Base-by-base conservation (phyloP, 1,140 invertebrate species). In the Ditylenchus dipsaci region DNA sequence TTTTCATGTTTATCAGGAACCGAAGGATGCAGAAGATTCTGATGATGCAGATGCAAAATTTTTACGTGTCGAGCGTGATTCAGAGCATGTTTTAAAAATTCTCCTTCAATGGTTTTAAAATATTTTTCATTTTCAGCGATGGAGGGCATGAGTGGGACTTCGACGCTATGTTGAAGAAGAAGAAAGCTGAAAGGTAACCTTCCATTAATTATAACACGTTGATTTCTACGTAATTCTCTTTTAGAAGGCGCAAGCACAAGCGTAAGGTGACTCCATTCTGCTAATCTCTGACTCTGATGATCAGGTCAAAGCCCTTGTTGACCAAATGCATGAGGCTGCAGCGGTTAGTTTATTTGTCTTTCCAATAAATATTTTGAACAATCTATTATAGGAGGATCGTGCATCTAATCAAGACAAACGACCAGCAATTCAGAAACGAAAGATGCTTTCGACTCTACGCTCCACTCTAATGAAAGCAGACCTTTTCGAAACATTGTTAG, bases 221-320 rank as follows among this genome's bases (percentile, higher is more conserved):
- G 33, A 38, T 38, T 38, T 11, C 11, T 38, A 38, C 11, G 3
- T 38, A 38, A n/a, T n/a, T 38, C 3, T 38, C 11, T 38, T 11
- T 38, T 5, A 38, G 23, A 53, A 53, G 15, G 19, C 9, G 53
- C 23, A 38, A 43, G 21, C 56, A 63, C 5, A 71, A 72, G 8
- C 58, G 64, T 23, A 63, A 33, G 74, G 77, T 63, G 75, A 75
- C 21, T 68, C 73, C 0, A 75, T 78, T 53, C 78, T 81, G 49
- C 69, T 82, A 19, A 81, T 82, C 45, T 79, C 77, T 19, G 76
- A 81, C 49, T 70, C 73, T 30, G 79, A 81, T 58, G 79, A 81
- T 26, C 64, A 72, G 58, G 75, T 81, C 58, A 68, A 73, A 30
- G 59, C 45, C 23, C 43, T 81, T 1, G 72, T 81, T 23, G 76